Base-by-base conservation (phyloP, 2,888 invertebrate genomes). In the Carcina quercana region DNA sequence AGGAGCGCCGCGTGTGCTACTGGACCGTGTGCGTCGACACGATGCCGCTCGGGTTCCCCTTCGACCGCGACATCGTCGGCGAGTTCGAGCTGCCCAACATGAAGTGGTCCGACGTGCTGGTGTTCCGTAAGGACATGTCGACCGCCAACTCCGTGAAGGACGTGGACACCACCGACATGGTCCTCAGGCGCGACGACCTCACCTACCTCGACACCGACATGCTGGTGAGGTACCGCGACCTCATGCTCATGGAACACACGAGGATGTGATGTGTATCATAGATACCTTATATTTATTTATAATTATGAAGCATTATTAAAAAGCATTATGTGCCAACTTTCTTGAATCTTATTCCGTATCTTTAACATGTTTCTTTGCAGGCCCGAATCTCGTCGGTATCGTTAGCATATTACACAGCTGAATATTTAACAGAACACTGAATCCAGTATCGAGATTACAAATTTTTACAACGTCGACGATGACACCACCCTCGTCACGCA, bases 31-130 rank as follows among this genome's bases (percentile, higher is more conserved):
- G 80, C 41, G 68, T 88, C 42, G 92, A 92, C 67, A 85, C 79
- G 28, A 85, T 86, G 61, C 86, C 92, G 1, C 80, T 89, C 47
- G 91, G 91, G 37, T 94, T 88, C 86, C 93, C 93, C 45, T 89
- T 93, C 79, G 92, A 94, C 69, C 87, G 91, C 43, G 75, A 74
- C 19, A 86, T 91, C 54, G 74, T 86, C 43, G 72, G 78, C 28
- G 54, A 64, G 42, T 91, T 89, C 86, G 83, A 79, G 54, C 87
- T 88, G 12, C 86, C 83, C 45, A 92, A 93, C 78, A 88, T 88
- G 74, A 86, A 83, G 68, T 87, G 89, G 74, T 67, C 86, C 43
- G 89, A 90, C 57, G 83, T 89, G 30, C 55, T 78, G 48, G 85
- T 92, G 50, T 91, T 83, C 78, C 87, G 90, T 61, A 85, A 86